Evolutionary conservation across 2,113 vertebrate genomes (phyloP).

Genomic region (Oreamnos americanus): DNA sequence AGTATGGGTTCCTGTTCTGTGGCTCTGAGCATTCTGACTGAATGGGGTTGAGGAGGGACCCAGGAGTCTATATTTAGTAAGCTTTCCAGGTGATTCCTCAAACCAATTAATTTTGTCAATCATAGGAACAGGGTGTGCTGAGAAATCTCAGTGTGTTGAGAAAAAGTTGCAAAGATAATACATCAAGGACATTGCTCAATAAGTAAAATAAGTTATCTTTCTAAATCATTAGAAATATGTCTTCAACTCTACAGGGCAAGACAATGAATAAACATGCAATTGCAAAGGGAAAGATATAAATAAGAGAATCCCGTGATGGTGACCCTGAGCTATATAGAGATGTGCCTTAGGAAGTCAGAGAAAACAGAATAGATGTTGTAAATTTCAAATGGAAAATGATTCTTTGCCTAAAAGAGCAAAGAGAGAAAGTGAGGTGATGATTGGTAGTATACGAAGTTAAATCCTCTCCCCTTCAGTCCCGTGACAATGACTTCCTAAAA

Average conservation of each 20-base stretch:
- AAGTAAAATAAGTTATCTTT: not conserved
- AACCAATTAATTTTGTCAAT: not conserved
- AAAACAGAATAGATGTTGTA: not conserved
- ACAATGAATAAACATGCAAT: not conserved
- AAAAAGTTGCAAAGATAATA: not conserved
- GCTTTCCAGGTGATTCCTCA: not conserved
- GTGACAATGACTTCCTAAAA: not conserved
- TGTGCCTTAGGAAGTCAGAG: not conserved
- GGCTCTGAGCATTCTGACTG: not conserved
- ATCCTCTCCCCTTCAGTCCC: not conserved
- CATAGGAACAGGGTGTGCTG: not conserved
- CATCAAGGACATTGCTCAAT: not conserved
- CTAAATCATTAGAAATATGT: not conserved
- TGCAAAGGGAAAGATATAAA: not conserved
- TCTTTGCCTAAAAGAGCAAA: not conserved
- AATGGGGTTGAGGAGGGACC: not conserved
- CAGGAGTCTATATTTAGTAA: not conserved
- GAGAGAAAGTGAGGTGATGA: not conserved
- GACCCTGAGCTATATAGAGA: not conserved
- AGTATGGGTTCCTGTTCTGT: not conserved
- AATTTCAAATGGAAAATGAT: not conserved
- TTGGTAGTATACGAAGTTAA: not conserved
- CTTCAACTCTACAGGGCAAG: not conserved
- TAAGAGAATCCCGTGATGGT: not conserved
- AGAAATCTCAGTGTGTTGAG: not conserved